Evolutionary conservation across 2,797 vertebrate genomes (phyloP), one percentile per base, ranked within the genome.

Genomic region (Natrix natrix): DNA sequence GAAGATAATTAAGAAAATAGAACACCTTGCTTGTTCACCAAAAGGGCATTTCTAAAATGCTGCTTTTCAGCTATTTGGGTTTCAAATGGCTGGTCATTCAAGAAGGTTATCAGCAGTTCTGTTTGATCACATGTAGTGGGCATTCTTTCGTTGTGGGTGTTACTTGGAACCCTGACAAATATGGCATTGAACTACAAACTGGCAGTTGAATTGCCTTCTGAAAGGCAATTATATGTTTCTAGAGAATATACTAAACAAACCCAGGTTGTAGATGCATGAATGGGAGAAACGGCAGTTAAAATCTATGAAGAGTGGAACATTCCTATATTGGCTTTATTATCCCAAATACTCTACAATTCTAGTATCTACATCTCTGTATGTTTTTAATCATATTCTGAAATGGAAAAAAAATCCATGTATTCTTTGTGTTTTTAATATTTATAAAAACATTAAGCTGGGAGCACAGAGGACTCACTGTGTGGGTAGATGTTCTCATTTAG

Each of bases 21-120:
- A 59, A 87, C 56, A 89, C 8, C 52, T 26, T 59, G 26, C 52
- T 93, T 87, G 61, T 20, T 93, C 37, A 11, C 28, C 54, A 54
- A 20, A 37, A 90, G 60, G 26, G 26, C 20, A 56, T 87, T 74
- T 69, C 89, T 91, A n/a, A 87, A 87, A 69, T 37, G 56, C 12
- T 69, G 43, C 37, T 90, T 22, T 66, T 61, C 52, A 86, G 16
- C 43, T 87, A 43, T 14, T 69, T 48, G 17, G 26, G 48, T 90
- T 60, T 32, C 83, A 90, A 63, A 69, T 93, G 37, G 55, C 60
- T 86, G 69, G 60, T 83, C 69, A 17, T 60, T 86, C 37, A 48
- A 87, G 69, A 93, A 52, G 60, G 26, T 57, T 90, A 87, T 93
- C 61, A 69, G 24, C 37, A 56, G 12, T 63, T 92, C 88, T 90